Conservation (phyloP, 2,888 invertebrate species). For the Lasioglossum villosulum region DNA sequence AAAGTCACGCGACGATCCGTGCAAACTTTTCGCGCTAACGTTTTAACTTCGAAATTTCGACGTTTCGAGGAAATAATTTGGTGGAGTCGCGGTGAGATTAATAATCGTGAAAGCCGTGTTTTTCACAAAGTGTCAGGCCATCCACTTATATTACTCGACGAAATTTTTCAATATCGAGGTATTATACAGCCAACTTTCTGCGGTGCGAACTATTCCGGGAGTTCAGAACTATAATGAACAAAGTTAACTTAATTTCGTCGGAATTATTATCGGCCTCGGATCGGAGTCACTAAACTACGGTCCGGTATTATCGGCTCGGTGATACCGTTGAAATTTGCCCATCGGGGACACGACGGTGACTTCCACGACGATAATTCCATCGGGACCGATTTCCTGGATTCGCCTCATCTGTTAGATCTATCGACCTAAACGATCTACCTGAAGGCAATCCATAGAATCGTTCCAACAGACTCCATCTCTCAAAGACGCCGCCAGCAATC, state of each 20-base stretch:
- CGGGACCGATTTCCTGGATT: constrained; percentile 8
- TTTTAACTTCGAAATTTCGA: not conserved
- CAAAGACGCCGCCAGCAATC: not conserved
- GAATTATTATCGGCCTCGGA: constrained; percentile 29
- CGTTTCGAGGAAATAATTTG: not conserved
- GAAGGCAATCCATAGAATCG: not conserved
- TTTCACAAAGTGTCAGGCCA: constrained; percentile 20
- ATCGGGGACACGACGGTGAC: not conserved
- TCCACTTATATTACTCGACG: not conserved
- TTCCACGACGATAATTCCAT: constrained; percentile 22
- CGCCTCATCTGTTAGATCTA: not conserved
- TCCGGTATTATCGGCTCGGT: constrained; percentile 20
- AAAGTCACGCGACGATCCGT: not conserved
- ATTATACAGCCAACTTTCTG: constrained; percentile 22
- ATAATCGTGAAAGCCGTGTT: constrained; percentile 11
- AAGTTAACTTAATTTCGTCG: constrained; percentile 40
- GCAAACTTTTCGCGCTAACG: not conserved
- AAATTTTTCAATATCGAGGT: constrained; percentile 40
- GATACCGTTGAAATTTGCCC: constrained; percentile 25
- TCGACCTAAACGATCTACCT: not conserved
- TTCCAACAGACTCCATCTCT: not conserved
- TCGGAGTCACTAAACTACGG: constrained; percentile 29
- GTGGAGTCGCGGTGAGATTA: not conserved
- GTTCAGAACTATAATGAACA: constrained; percentile 33
- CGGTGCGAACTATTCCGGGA: constrained; percentile 24